phyloP scores from a whole-genome alignment of 37 sponge, comb jelly and placozoan genomes.

The Sycon ciliatum region DNA sequence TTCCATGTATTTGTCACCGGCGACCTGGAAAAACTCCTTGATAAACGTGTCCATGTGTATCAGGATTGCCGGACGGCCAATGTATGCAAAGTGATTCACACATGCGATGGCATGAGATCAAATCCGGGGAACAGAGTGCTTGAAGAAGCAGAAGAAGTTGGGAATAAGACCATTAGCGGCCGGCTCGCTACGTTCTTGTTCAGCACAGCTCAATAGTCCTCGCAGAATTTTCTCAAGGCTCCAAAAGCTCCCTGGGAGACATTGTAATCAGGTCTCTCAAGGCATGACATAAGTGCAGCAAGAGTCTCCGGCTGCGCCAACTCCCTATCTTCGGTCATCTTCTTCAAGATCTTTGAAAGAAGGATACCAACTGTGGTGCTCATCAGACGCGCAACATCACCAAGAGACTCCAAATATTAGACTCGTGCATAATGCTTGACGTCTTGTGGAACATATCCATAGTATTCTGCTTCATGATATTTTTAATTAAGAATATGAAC shows the following conservation, averaged over 20 bases:
- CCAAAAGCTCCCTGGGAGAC: conserved; percentile 81
- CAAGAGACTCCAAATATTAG: conserved; percentile 57
- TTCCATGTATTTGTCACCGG: conserved; percentile 71
- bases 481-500: conserved; percentile 95
- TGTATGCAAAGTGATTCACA: conserved; percentile 86
- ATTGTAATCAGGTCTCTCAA: conserved; percentile 39
- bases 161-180: conserved; percentile 85
- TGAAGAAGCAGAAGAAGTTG: conserved; percentile 88
- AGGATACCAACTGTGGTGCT: conserved; percentile 91
- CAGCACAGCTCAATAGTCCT: conserved; percentile 81
- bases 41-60: conserved; percentile 67
- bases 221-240: conserved; percentile 88
- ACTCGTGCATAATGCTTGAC: conserved; percentile 71
- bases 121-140: conserved; percentile 53
- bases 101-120: conserved; percentile 89
- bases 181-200: conserved; percentile 48
- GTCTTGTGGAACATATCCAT: conserved; percentile 61
- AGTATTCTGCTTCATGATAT: conserved; percentile 50
- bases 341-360: conserved; percentile 67
- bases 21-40: conserved; percentile 65
- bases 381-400: conserved; percentile 78
- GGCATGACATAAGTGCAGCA: conserved; percentile 54
- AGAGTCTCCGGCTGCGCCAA: conserved; percentile 85
- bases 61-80: conserved; percentile 58
- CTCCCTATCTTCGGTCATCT: too few species aligned